Evolutionary conservation across 2,888 invertebrate genomes (phyloP), one percentile per base, ranked within the genome.

Genomic region (Erebia palarica): DNA sequence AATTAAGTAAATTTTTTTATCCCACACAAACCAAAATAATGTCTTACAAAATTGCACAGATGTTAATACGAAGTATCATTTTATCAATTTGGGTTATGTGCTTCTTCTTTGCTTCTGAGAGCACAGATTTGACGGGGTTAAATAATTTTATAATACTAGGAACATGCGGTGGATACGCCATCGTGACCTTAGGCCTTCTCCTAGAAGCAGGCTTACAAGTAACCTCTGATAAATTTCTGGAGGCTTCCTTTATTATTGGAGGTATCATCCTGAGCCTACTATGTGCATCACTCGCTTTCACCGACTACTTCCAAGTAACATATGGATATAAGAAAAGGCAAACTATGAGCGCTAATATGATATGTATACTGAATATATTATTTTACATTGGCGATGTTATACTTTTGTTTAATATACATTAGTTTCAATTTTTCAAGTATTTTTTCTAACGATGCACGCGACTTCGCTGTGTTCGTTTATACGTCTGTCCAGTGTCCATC

Each of bases 151-250:
- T 85, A 2, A 83, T 84, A 75, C 78, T 81, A 1, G 90, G 89
- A 44, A 78, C 86, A 0, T 87, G 80, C 27, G 88, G 89, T 3
- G 76, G 83, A 14, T 85, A 80, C 63, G 55, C 79, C 0, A 70
- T 86, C 1, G 68, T 87, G 2, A 78, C 81, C 1, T 69, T 88
- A 1, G 90, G 88, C 1, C 80, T 90, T 27, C 73, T 89, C 4
- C 51, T 88, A 2, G 88, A 90, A 74, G 80, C 80, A 5, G 87
- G 82, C 7, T 69, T 90, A 3, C 70, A 77, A 1, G 58, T 82
- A 1, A 1, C 75, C 0, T 74, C 82, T 2, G 81, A 86, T 64
- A 73, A 74, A 47, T 78, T 78, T 27, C 71, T 86, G n/a, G 83
- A 82, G 70, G 67, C 63, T 10, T 69, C 73, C 1, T 82, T 85